These are phyloP conservation scores for Monopterus albus DNA, from an alignment of 2,113 vertebrate species.

Conservation along the genomic window DNA sequence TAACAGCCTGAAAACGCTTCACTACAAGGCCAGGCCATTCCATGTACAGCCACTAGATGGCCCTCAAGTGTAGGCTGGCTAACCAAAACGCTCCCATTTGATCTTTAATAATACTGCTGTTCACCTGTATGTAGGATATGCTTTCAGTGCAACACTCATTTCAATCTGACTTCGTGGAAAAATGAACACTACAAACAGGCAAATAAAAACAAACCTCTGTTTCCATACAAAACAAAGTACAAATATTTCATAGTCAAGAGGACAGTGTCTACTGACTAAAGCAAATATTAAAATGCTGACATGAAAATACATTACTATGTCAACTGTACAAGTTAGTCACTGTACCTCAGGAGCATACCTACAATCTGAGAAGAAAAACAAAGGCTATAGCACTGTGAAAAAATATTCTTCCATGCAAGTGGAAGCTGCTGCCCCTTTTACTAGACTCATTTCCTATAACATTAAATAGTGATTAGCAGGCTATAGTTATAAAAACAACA, in stretches of 20 bases:
- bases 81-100: constrained; percentile 66
- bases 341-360: constrained; percentile 78
- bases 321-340: constrained; percentile 80
- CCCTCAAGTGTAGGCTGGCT: constrained; percentile 59
- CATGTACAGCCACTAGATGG: constrained; percentile 69
- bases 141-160: constrained; percentile 84
- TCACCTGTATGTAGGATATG: constrained; percentile 76
- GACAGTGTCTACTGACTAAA: constrained; percentile 54
- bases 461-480: constrained; percentile 85
- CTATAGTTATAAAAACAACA: constrained; percentile 70
- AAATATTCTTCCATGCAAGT: constrained; percentile 76
- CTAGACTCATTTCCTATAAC: constrained; percentile 76
- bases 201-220: constrained; percentile 63
- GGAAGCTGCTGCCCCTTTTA: constrained; percentile 81
- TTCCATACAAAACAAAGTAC: constrained; percentile 60
- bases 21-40: constrained; percentile 55
- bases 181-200: constrained; percentile 39
- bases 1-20: constrained; percentile 66
- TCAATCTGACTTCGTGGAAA: constrained; percentile 66
- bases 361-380: constrained; percentile 64
- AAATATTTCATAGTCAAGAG: constrained; percentile 57
- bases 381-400: constrained; percentile 75
- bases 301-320: constrained; percentile 78
- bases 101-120: constrained; percentile 84
- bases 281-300: constrained; percentile 59